phyloP scores from a whole-genome alignment of 2,113 vertebrate species.

The Octodon degus region DNA sequence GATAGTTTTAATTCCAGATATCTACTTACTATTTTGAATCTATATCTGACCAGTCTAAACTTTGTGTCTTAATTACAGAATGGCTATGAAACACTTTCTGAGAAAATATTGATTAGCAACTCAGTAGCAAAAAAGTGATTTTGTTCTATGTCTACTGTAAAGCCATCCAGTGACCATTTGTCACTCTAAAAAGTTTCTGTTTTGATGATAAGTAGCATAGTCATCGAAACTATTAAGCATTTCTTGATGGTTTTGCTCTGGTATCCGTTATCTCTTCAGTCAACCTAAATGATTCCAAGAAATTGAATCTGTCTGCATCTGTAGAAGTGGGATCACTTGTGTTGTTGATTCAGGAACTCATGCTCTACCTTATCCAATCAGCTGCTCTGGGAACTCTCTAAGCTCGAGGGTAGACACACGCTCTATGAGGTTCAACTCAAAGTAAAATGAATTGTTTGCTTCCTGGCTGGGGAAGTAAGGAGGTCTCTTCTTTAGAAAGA shows the following conservation, averaged over 20 bases:
- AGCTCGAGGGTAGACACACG: not conserved
- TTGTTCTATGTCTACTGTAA: not conserved
- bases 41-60: not conserved
- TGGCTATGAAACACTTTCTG: not conserved
- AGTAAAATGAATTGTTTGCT: not conserved
- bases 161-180: not conserved
- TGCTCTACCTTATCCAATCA: not conserved
- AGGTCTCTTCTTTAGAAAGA: not conserved
- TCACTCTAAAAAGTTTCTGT: not conserved
- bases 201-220: not conserved
- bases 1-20: not conserved
- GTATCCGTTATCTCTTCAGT: not conserved
- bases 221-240: not conserved
- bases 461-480: not conserved
- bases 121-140: not conserved
- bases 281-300: not conserved
- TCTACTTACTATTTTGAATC: not conserved
- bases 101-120: not conserved
- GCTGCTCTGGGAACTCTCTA: not conserved
- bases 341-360: not conserved
- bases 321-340: rapidly evolving
- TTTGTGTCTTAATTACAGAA: not conserved
- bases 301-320: not conserved
- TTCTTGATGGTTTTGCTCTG: not conserved
- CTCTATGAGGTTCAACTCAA: not conserved